Evolutionary conservation across 2,888 invertebrate genomes (phyloP).

Genomic region (Andrena marginata): DNA sequence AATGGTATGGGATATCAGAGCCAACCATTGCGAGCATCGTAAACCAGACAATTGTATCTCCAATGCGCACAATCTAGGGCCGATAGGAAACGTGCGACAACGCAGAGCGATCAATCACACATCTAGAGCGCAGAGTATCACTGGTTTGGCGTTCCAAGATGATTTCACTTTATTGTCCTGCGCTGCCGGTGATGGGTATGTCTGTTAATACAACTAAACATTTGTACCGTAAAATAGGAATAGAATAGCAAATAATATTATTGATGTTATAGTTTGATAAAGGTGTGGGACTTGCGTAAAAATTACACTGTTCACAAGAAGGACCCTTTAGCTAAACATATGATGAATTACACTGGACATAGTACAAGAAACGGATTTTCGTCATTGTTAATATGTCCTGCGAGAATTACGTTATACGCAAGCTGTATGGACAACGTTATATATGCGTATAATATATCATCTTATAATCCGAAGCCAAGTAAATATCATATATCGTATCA

Average conservation of each 20-base stretch:
- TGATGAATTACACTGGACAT: constrained; percentile 91
- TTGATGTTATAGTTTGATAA: constrained; percentile 87
- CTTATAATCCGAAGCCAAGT: constrained; percentile 89
- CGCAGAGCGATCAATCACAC: constrained; percentile 81
- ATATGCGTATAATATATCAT: constrained; percentile 93
- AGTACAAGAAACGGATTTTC: constrained; percentile 91
- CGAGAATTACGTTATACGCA: constrained; percentile 90
- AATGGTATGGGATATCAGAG: constrained; percentile 93
- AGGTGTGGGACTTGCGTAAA: constrained; percentile 95
- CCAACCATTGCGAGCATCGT: constrained; percentile 85
- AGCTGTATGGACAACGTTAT: constrained; percentile 95
- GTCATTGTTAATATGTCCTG: constrained; percentile 91
- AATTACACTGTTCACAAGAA: constrained; percentile 90
- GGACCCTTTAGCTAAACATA: constrained; percentile 90
- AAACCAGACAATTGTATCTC: constrained; percentile 91
- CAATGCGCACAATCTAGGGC: constrained; percentile 88
- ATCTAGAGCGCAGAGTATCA: constrained; percentile 90
- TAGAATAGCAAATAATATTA: constrained; percentile 11
- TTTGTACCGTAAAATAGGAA: not conserved
- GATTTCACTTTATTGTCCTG: constrained; percentile 92
- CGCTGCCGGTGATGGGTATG: constrained; percentile 93
- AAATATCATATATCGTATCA: constrained; percentile 58
- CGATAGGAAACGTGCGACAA: constrained; percentile 82
- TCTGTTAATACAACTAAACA: not conserved
- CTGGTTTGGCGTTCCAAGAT: constrained; percentile 94